Evolutionary conservation across 2,113 vertebrate species (phyloP).

Genomic region (Hippocampus guttulatus): DNA sequence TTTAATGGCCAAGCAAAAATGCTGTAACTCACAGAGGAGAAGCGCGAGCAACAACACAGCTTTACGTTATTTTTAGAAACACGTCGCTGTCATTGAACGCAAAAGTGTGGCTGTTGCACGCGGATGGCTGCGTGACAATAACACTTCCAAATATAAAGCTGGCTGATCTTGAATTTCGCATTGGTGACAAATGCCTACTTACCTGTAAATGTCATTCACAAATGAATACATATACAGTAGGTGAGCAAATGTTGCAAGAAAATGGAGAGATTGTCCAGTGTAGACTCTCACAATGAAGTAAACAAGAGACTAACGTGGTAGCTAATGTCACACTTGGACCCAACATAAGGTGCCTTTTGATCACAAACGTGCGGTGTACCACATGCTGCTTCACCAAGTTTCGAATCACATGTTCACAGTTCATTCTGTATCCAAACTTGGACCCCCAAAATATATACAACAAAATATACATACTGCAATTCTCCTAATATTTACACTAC

Average conservation of each 20-base stretch:
- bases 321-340: too few species aligned
- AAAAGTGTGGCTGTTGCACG: not conserved
- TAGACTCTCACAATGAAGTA: too few species aligned
- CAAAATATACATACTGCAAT: not conserved
- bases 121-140: not conserved
- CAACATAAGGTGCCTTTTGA: too few species aligned
- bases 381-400: too few species aligned
- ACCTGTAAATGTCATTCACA: not conserved
- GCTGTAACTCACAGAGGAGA: conserved; percentile 10
- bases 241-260: not conserved
- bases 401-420: too few species aligned
- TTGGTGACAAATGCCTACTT: not conserved
- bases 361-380: too few species aligned
- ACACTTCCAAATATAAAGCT: not conserved
- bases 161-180: not conserved
- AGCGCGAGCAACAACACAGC: not conserved
- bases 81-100: not conserved
- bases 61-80: conserved; percentile 13
- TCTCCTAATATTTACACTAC: not conserved
- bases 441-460: too few species aligned
- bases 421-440: too few species aligned
- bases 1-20: conserved; percentile 18
- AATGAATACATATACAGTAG: not conserved
- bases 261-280: too few species aligned
- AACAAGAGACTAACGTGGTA: too few species aligned